A percentile compares a stretch with the other conserved stretches of the same genome.
These are phyloP conservation scores for Malthinus flaveolus DNA, from an alignment of 2,888 invertebrate genomes.

Conservation along the genomic window DNA sequence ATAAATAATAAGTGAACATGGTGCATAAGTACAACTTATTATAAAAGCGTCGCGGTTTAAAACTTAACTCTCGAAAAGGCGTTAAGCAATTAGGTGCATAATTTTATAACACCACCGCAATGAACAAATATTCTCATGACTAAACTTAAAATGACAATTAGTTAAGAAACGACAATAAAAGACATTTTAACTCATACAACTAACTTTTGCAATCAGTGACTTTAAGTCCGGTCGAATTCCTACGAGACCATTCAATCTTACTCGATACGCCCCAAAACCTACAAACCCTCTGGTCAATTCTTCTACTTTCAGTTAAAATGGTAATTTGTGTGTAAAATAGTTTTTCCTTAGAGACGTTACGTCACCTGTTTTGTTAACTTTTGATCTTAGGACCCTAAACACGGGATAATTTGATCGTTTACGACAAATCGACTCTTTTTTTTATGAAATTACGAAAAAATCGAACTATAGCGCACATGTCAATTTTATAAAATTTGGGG, in stretches of 20 bases:
- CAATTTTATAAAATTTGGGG: too few relatives aligned
- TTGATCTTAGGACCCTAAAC: conserved; percentile 33
- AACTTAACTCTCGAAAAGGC: conserved; percentile 53
- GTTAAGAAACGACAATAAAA: conserved; percentile 4
- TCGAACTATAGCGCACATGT: too few relatives aligned
- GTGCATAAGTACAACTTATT: conserved; percentile 37
- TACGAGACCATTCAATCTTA: conserved; percentile 54
- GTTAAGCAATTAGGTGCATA: conserved; percentile 55
- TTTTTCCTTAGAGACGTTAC: conserved; percentile 47
- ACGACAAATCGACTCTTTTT: conserved; percentile 5
- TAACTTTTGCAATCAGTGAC: conserved; percentile 35
- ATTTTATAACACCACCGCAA: conserved; percentile 51
- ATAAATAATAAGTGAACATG: conserved; percentile 24
- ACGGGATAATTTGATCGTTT: neutral
- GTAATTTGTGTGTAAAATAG: conserved; percentile 54
- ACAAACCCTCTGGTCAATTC: conserved; percentile 49
- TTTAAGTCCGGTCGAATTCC: conserved; percentile 41
- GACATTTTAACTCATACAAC: conserved; percentile 22
- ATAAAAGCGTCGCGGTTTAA: conserved; percentile 47
- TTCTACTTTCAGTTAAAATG: conserved; percentile 54
- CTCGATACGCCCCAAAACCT: conserved; percentile 46
- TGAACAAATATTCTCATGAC: conserved; percentile 33
- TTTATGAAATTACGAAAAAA: neutral
- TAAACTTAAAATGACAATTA: neutral
- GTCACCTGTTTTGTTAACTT: conserved; percentile 46